These are phyloP conservation scores for Myotis myotis DNA, from an alignment of 2,797 vertebrate species.

Conservation along the genomic window DNA sequence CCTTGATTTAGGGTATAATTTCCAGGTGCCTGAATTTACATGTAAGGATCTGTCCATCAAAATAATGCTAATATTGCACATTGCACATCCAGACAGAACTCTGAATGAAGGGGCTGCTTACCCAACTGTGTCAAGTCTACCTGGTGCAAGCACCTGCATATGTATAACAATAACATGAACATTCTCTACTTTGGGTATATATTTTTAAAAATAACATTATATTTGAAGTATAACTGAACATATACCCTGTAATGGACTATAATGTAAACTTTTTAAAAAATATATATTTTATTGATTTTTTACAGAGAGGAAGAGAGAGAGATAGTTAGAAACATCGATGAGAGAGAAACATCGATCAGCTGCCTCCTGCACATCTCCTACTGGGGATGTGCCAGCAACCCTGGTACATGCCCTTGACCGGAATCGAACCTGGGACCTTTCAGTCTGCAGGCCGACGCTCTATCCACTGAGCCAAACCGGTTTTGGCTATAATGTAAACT, in stretches of 20 bases:
- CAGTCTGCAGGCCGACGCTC: too few relatives aligned
- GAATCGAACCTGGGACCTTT: too few relatives aligned
- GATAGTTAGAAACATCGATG: too few relatives aligned
- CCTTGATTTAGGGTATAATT: background rate
- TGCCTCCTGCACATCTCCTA: too few relatives aligned
- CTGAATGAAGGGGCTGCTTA: background rate
- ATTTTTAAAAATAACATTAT: background rate
- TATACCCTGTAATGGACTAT: background rate
- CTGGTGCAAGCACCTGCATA: background rate
- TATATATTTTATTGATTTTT: too few relatives aligned
- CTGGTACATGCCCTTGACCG: too few relatives aligned
- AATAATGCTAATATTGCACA: background rate
- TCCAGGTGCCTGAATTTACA: background rate
- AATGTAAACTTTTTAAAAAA: background rate
- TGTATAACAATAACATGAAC: background rate
- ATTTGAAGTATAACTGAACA: background rate
- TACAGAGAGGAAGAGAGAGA: too few relatives aligned
- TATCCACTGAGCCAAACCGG: too few relatives aligned
- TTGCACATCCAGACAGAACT: background rate
- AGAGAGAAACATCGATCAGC: too few relatives aligned
- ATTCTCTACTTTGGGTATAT: background rate
- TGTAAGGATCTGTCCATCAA: background rate
- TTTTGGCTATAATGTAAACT: background rate
- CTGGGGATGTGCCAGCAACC: too few relatives aligned
- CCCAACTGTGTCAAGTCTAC: background rate